Conservation (phyloP, 2,888 invertebrate species). For the Drosophila siamana region DNA sequence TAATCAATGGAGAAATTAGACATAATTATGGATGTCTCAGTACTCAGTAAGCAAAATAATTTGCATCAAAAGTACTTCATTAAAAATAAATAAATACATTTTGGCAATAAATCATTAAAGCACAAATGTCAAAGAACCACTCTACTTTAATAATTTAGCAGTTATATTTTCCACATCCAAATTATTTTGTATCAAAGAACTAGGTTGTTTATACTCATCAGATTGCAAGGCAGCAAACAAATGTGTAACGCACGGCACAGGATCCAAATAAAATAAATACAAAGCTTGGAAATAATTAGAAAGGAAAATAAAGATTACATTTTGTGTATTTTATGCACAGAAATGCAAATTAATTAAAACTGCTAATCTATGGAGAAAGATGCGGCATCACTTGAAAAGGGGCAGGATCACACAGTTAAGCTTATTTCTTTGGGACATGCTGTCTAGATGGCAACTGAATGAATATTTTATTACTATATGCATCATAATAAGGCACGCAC, state of each 20-base stretch:
- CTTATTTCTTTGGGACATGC: too few species aligned
- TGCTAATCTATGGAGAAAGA: neutral
- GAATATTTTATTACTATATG: neutral
- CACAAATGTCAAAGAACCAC: neutral
- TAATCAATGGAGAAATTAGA: too few species aligned
- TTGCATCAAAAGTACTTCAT: neutral
- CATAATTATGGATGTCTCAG: too few species aligned
- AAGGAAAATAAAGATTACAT: neutral
- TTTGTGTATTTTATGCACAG: neutral
- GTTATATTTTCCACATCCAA: too few species aligned
- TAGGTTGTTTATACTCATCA: neutral
- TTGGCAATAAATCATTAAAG: neutral
- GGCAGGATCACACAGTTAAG: neutral
- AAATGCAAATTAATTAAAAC: neutral
- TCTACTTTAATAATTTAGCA: too few species aligned
- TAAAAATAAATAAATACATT: neutral
- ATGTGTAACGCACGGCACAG: too few species aligned
- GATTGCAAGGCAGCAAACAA: neutral
- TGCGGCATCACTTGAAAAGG: neutral
- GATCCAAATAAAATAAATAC: neutral
- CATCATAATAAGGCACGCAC: constrained; percentile 2
- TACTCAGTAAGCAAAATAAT: neutral
- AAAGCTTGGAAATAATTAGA: neutral
- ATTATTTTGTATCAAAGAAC: neutral
- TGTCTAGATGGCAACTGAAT: constrained; percentile 1